Evolutionary conservation across 2,797 vertebrate species (phyloP).

Genomic region (Helicolenus hilgendorfi): DNA sequence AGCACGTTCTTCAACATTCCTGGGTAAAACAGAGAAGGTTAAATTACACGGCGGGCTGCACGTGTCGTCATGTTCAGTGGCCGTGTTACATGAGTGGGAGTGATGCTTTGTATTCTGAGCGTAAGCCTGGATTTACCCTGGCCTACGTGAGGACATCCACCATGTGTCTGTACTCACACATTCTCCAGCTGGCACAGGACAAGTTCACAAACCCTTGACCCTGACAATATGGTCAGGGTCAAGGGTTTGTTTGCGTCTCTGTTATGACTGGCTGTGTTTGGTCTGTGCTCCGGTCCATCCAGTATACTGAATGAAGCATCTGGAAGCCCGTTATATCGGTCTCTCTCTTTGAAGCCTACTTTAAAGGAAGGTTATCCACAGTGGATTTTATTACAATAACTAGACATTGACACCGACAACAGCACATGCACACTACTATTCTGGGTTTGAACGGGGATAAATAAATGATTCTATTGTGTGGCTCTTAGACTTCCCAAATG

Average conservation of each 20-base stretch:
- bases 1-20: slow-evolving; percentile 4
- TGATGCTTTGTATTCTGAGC: slow-evolving; percentile 61
- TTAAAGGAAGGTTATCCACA: neutral
- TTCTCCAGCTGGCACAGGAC: slow-evolving; percentile 43
- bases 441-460: neutral
- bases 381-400: neutral
- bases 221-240: slow-evolving; percentile 15
- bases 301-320: slow-evolving; percentile 13
- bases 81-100: slow-evolving; percentile 60
- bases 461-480: too few species aligned
- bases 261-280: neutral
- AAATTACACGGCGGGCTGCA: slow-evolving; percentile 36
- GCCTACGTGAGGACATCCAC: slow-evolving; percentile 35
- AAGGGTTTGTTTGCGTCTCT: slow-evolving; percentile 1
- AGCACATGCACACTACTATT: neutral
- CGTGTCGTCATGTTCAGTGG: slow-evolving; percentile 26
- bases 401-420: neutral
- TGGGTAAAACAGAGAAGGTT: slow-evolving; percentile 12
- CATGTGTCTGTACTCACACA: slow-evolving; percentile 9
- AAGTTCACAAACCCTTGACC: neutral
- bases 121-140: slow-evolving; percentile 63
- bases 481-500: too few species aligned
- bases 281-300: slow-evolving; percentile 6
- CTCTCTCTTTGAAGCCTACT: neutral
- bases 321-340: neutral